Evolutionary conservation across 2,888 invertebrate species (phyloP), one percentile per base, ranked within the genome.

Genomic region (Cerastis rubricosa): DNA sequence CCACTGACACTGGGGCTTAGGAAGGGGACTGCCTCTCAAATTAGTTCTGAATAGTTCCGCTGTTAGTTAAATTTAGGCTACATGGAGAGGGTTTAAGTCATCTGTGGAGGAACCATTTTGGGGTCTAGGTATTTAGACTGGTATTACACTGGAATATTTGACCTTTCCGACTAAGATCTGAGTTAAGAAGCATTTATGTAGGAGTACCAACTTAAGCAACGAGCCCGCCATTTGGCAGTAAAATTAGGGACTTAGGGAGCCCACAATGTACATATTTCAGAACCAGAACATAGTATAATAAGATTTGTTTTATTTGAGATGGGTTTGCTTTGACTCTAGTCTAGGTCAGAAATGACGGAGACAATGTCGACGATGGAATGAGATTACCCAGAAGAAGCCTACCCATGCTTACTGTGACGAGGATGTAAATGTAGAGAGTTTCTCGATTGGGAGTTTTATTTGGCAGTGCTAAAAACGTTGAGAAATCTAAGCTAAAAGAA

Each of bases 41-140:
- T 84, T 65, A 49, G 71, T 72, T 84, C 25, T 7, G 17, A 72
- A 80, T 80, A 84, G 72, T 69, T 70, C 29, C 25, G n/a, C 25
- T 35, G 49, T 59, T 67, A 84, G 63, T 45, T 17, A 7, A 78
- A 40, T 69, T 61, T 61, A 77, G n/a, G 22, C n/a, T 47, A 57
- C 7, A 81, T 22, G 47, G 63, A 40, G 47, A 74, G 40, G 51
- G 57, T 49, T 69, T 59, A 45, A 59, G 54, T 35, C 65, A 67
- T 74, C 22, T 29, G 14, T 40, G 11, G 68, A 29, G 17, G 9
- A 3, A 63, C 9, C 17, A 78, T 75, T 64, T 57, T 75, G 11
- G 49, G 17, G 35, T 22, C 22, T 73, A 43, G 17, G 43, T 57
- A 49, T 43, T 47, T 47, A 49, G 12, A 59, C 57, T 47, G 40